phyloP scores from a whole-genome alignment of 2,888 invertebrate genomes.

The Chrysolina haemoptera region DNA sequence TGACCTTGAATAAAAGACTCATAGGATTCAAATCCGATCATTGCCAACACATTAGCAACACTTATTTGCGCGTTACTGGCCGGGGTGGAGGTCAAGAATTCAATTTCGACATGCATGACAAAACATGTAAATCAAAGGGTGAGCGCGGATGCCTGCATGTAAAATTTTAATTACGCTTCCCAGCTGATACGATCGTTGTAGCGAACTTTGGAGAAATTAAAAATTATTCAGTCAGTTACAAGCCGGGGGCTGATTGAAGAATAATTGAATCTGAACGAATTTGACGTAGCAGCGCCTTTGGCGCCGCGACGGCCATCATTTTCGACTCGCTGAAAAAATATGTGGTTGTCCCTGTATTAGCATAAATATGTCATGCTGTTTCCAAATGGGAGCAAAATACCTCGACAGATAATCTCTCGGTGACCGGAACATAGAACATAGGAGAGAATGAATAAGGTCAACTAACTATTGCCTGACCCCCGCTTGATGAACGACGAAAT shows the following conservation, averaged over 20 bases:
- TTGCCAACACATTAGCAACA: background rate
- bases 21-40: no score
- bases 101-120: slow-evolving; percentile 23
- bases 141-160: slow-evolving; percentile 26
- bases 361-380: no score
- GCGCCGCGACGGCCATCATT: background rate
- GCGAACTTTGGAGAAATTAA: slow-evolving; percentile 23
- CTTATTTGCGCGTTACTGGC: background rate
- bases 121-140: slow-evolving; percentile 23
- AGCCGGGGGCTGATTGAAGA: slow-evolving; percentile 10
- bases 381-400: no score
- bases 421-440: no score
- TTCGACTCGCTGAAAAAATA: no score
- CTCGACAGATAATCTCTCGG: no score
- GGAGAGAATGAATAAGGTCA: no score
- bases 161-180: slow-evolving; percentile 24
- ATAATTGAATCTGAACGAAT: slow-evolving; percentile 18
- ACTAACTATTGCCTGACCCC: no score
- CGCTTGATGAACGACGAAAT: no score
- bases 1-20: no score
- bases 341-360: no score
- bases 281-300: background rate
- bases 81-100: slow-evolving; percentile 14
- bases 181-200: slow-evolving; percentile 6
- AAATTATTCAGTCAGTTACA: slow-evolving; percentile 11